These are phyloP conservation scores for Podarcis lilfordi DNA, from an alignment of 2,797 vertebrate species.

Conservation along the genomic window DNA sequence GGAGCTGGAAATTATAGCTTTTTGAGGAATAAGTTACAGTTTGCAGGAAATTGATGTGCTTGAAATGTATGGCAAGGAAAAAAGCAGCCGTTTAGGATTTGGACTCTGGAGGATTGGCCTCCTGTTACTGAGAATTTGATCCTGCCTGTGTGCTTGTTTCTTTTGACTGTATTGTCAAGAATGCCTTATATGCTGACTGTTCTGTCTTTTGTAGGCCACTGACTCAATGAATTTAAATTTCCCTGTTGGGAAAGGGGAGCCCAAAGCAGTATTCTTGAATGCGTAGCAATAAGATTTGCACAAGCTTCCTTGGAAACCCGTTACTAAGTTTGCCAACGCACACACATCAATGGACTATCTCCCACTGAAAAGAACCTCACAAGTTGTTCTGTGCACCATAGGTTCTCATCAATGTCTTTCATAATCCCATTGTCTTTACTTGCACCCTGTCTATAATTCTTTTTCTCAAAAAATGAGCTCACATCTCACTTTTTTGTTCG, in stretches of 20 bases:
- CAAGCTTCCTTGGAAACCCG: not conserved
- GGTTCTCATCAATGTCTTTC: not conserved
- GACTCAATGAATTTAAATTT: not conserved
- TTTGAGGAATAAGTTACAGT: too few relatives aligned
- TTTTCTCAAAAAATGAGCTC: not conserved
- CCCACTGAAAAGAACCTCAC: not conserved
- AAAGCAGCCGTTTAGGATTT: not conserved
- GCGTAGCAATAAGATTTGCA: not conserved
- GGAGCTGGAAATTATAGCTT: too few relatives aligned
- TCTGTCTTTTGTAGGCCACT: not conserved
- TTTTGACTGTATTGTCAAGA: not conserved
- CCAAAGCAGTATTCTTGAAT: not conserved
- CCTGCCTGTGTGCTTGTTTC: not conserved
- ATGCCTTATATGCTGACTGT: not conserved
- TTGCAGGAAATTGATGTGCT: not conserved
- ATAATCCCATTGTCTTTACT: not conserved
- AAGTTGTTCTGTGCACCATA: not conserved
- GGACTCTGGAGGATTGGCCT: not conserved
- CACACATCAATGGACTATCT: not conserved
- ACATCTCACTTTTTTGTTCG: slow-evolving; percentile 44
- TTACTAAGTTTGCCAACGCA: not conserved
- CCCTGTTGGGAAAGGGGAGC: not conserved
- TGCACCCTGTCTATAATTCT: not conserved
- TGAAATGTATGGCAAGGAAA: not conserved
- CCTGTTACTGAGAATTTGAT: not conserved